Percentiles rank a stretch among this genome's conserved stretches.
Conservation (phyloP, 92 coral and sea anemone genomes). For the Bergia puertoricense region DNA sequence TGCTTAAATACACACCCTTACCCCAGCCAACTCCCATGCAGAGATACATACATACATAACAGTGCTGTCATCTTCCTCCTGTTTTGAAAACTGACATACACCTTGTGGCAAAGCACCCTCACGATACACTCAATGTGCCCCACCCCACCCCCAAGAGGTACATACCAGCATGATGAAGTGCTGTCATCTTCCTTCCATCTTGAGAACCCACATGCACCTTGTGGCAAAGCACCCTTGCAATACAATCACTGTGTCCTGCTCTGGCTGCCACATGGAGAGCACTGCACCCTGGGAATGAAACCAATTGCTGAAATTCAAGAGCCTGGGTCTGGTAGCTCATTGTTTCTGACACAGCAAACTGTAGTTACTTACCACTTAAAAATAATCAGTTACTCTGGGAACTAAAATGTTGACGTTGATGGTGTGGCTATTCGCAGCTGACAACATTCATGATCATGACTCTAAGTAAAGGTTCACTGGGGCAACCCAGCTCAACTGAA, state of each 20-base stretch:
- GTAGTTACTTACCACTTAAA: too few species aligned
- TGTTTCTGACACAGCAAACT: too few species aligned
- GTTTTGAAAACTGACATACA: not conserved
- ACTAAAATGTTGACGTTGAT: too few species aligned
- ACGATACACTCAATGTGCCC: not conserved
- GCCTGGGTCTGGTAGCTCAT: too few species aligned
- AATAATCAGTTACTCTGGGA: too few species aligned
- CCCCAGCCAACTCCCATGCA: too few species aligned
- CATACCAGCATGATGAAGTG: slow-evolving; percentile 88
- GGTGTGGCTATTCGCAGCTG: too few species aligned
- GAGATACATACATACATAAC: not conserved
- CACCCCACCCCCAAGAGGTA: not conserved
- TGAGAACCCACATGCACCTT: slow-evolving; percentile 69
- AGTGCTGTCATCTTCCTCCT: not conserved
- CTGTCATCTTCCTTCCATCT: slow-evolving; percentile 87
- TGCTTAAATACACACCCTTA: too few species aligned
- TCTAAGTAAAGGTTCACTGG: too few species aligned
- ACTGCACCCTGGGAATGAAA: slow-evolving; percentile 61
- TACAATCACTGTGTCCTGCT: slow-evolving; percentile 68
- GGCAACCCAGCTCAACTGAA: too few species aligned
- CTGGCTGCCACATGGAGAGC: slow-evolving; percentile 77
- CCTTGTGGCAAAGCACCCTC: not conserved
- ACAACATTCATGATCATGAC: too few species aligned
- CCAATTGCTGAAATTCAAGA: too few species aligned
- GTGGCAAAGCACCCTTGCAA: slow-evolving; percentile 58